Conservation (phyloP, 2,113 vertebrate species). For the Melozone crissalis region DNA sequence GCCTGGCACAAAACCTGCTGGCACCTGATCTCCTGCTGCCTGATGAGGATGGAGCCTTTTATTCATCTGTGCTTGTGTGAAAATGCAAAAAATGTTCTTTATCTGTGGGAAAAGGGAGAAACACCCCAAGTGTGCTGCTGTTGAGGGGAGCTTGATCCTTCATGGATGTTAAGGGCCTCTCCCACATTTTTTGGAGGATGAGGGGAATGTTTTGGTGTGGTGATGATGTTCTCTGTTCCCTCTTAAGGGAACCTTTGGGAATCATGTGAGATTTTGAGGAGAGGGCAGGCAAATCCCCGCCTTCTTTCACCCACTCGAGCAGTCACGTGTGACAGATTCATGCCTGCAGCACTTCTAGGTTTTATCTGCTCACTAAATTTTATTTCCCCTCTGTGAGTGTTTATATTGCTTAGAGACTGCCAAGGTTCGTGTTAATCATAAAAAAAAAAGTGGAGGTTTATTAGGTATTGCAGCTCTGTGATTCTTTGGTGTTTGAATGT, state of each 20-base stretch:
- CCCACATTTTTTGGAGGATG: background rate
- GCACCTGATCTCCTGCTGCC: background rate
- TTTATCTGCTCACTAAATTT: slow-evolving; percentile 62
- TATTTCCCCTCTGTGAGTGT: slow-evolving; percentile 56
- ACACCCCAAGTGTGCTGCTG: background rate
- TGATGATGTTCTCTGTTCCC: background rate
- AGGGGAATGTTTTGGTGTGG: background rate
- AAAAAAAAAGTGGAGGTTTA: slow-evolving; percentile 37
- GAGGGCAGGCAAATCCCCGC: background rate
- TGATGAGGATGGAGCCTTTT: background rate
- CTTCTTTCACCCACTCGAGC: background rate
- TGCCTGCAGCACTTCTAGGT: slow-evolving; percentile 30
- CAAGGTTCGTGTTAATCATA: slow-evolving; percentile 58
- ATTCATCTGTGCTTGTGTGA: background rate
- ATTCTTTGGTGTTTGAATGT: slow-evolving; percentile 27
- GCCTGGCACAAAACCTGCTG: background rate
- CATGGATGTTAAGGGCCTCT: background rate
- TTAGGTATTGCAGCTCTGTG: slow-evolving; percentile 18
- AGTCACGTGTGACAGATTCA: slow-evolving; percentile 21
- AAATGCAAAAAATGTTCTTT: background rate
- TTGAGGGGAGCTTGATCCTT: background rate
- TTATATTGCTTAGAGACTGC: slow-evolving; percentile 60
- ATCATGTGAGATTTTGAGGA: background rate
- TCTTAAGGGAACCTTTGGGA: background rate
- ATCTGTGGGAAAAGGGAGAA: background rate